Evolutionary conservation across 2,888 invertebrate genomes (phyloP).

Genomic region (Pardosa pseudoannulata): DNA sequence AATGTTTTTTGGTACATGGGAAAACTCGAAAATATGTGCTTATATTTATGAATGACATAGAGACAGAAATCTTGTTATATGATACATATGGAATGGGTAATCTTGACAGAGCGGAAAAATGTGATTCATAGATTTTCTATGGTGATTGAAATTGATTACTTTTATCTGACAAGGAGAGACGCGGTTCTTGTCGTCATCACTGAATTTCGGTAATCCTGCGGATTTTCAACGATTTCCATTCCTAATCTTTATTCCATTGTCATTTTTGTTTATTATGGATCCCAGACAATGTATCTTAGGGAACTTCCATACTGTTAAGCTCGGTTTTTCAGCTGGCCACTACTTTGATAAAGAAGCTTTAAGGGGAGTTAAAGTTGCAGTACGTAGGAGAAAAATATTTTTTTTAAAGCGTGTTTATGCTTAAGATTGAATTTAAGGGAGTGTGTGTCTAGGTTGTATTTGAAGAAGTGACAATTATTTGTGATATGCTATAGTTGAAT

Average conservation of each 20-base stretch:
- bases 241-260: constrained; percentile 13
- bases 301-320: background rate
- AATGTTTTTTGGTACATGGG: background rate
- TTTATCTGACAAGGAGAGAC: background rate
- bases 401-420: too few relatives aligned
- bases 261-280: background rate
- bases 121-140: constrained; percentile 12
- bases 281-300: background rate
- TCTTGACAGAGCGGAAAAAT: background rate
- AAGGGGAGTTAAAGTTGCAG: background rate
- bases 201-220: constrained; percentile 3
- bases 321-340: background rate
- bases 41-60: background rate
- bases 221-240: constrained; percentile 1
- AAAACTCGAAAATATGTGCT: constrained; percentile 7
- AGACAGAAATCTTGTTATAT: background rate
- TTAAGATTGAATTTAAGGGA: too few relatives aligned
- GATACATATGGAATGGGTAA: background rate
- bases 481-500: too few relatives aligned
- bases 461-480: too few relatives aligned
- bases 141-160: constrained; percentile 7
- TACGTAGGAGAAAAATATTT: too few relatives aligned
- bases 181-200: background rate
- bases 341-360: background rate
- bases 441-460: too few relatives aligned